A percentile compares a stretch with the other conserved stretches of the same genome.
These are phyloP conservation scores for Saturnia pavonia DNA, from an alignment of 2,888 invertebrate genomes.

Conservation along the genomic window DNA sequence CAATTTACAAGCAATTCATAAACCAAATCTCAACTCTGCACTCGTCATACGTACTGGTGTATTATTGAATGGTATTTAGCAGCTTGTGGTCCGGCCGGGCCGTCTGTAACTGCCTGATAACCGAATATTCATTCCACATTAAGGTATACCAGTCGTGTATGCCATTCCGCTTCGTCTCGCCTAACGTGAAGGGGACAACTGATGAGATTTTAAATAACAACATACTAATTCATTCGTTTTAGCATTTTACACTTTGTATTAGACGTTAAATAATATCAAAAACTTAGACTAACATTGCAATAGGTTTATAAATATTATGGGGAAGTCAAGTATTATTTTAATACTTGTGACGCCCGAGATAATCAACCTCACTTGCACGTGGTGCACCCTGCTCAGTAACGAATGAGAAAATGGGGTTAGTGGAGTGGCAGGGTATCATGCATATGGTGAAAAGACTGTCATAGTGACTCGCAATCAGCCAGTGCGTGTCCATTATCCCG, in stretches of 20 bases:
- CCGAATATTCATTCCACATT: slow-evolving; percentile 45
- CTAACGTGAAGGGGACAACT: slow-evolving; percentile 26
- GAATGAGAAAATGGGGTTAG: too few species aligned
- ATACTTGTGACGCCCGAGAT: too few species aligned
- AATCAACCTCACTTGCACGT: too few species aligned
- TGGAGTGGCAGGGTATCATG: too few species aligned
- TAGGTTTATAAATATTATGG: too few species aligned
- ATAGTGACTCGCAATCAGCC: too few species aligned
- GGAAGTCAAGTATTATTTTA: too few species aligned
- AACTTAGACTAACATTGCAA: too few species aligned
- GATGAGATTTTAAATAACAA: neutral
- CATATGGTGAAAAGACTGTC: too few species aligned
- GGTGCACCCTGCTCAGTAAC: too few species aligned
- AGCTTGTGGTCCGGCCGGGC: slow-evolving; percentile 57
- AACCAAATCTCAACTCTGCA: slow-evolving; percentile 66
- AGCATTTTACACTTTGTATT: neutral
- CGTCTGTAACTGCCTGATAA: slow-evolving; percentile 68
- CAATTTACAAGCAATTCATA: slow-evolving; percentile 67
- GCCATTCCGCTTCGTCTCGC: slow-evolving; percentile 46
- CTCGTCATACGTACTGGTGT: slow-evolving; percentile 58
- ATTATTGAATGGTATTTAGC: slow-evolving; percentile 68
- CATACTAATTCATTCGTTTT: neutral
- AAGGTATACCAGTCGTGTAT: slow-evolving; percentile 42
- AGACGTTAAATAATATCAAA: neutral
- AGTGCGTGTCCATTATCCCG: too few species aligned